Conservation (phyloP, 2,888 invertebrate genomes). For the Apoda limacodes region DNA sequence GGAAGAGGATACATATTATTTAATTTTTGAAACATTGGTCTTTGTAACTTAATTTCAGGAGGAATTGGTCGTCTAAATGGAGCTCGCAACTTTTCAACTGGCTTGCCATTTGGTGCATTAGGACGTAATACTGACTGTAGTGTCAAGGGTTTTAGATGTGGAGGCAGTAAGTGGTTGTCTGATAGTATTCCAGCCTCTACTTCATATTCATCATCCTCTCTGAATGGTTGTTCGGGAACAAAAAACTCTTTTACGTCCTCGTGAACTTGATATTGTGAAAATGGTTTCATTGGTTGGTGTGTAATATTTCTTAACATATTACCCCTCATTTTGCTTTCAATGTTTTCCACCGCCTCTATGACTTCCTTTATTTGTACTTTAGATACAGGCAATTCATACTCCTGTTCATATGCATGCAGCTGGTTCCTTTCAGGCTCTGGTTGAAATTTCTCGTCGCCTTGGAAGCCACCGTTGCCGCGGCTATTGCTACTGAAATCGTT, state of each 20-base stretch:
- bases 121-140: conserved; percentile 57
- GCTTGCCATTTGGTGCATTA: conserved; percentile 32
- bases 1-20: conserved; percentile 42
- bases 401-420: conserved; percentile 33
- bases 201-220: conserved; percentile 49
- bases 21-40: conserved; percentile 40
- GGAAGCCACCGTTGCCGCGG: conserved; percentile 36
- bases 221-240: conserved; percentile 40
- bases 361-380: conserved; percentile 54
- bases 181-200: conserved; percentile 40
- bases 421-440: conserved; percentile 27
- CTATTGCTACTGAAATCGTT: conserved; percentile 59
- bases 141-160: conserved; percentile 52
- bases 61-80: conserved; percentile 51
- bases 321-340: conserved; percentile 47
- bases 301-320: conserved; percentile 34
- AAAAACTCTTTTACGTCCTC: conserved; percentile 44
- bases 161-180: conserved; percentile 42
- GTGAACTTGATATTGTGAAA: conserved; percentile 44
- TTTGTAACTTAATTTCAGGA: conserved; percentile 57
- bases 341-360: conserved; percentile 51
- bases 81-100: conserved; percentile 37
- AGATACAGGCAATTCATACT: conserved; percentile 58
- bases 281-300: conserved; percentile 19
- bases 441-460: conserved; percentile 35